Base-by-base conservation (phyloP, 2,888 invertebrate species). In the Copidosoma aretas region DNA sequence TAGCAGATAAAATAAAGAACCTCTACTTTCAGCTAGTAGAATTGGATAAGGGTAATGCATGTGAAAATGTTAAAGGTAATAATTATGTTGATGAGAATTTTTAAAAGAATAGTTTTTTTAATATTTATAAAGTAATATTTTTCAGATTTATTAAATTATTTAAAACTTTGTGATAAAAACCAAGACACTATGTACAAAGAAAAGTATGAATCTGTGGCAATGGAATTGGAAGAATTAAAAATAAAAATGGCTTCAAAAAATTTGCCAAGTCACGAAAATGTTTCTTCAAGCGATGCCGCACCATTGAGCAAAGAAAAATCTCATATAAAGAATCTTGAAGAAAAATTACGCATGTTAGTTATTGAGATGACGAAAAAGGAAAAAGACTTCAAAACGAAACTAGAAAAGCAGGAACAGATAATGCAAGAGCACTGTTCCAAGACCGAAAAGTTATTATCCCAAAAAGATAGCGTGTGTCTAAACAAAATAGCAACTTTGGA, bases 201-300 rank as follows among this genome's bases (percentile, higher is more conserved):
- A 65, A 91, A 92, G 73, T 86, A 89, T 59, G 88, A 89, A 19
- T 85, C 81, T 41, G 79, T 92, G 22, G 88, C 88, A 74, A 85
- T 87, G 53, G 91, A 93, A 75, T 90, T 90, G 77, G 93, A 94
- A 73, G 82, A 85, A 52, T 89, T 89, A 74, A 91, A 90, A 80
- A 79, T 83, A 57, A 65, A 70, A n/a, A 72, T 67, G 46, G 51
- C 67, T 10, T 63, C 71, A n/a, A 75, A 74, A 63, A 68, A 71
- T 57, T 64, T 60, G 41, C 71, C 69, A 49, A 70, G 70, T 3
- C 73, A 74, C 3, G 79, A 82, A 43, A 76, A 73, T 24, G 72
- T 71, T 22, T 75, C 73, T 19, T 73, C 74, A 14, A 76, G 76
- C 58, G 78, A 77, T 21, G 82, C 78, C 25, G 78, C 79, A 17